Conservation (phyloP, 1,140 invertebrate species). For the Zeugodacus cucurbitae region DNA sequence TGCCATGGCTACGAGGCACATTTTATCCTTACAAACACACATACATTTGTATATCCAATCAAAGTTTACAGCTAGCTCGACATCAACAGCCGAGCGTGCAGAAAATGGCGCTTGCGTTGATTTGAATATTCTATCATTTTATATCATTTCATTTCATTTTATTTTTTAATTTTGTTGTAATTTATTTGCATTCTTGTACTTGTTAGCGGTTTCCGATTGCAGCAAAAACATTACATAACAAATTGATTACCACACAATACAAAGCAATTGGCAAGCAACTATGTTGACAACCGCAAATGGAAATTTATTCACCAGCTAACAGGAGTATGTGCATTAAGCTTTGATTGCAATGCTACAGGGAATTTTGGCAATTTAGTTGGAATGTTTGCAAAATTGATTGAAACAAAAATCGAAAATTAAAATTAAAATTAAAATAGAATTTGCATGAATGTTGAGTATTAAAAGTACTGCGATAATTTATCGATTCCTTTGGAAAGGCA, state of each 20-base stretch:
- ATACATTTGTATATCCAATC: too few species aligned
- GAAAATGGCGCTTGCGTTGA: background rate
- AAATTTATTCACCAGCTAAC: background rate
- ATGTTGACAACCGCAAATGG: conserved; percentile 12
- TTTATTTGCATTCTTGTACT: background rate
- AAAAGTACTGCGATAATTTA: too few species aligned
- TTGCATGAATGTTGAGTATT: too few species aligned
- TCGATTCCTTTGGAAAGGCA: too few species aligned
- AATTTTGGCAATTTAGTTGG: background rate
- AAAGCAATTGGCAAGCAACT: background rate
- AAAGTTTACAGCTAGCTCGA: too few species aligned
- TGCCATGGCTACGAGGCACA: too few species aligned
- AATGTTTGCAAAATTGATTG: too few species aligned
- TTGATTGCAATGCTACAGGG: background rate
- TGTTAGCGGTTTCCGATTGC: background rate
- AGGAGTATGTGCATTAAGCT: background rate
- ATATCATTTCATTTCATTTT: background rate
- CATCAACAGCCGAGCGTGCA: background rate
- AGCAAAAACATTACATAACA: background rate
- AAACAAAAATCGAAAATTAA: too few species aligned
- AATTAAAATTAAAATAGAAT: too few species aligned
- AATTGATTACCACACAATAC: conserved; percentile 11
- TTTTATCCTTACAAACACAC: too few species aligned
- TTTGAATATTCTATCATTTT: conserved; percentile 3
- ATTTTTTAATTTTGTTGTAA: background rate